Evolutionary conservation across 2,113 vertebrate genomes (phyloP).

Genomic region (Esox niger): DNA sequence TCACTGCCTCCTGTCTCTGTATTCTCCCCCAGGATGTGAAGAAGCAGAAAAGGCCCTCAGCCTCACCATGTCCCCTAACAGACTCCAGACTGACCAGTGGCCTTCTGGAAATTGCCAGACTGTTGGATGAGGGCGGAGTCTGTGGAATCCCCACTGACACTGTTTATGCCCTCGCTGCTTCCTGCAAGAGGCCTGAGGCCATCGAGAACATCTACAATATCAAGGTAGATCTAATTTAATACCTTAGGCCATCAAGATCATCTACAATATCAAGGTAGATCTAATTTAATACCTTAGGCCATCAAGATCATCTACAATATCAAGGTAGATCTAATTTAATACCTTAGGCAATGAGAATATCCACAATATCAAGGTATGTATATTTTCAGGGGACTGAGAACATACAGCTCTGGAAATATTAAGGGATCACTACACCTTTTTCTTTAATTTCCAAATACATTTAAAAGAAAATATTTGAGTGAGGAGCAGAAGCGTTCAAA

Average conservation of each 20-base stretch:
- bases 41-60: constrained; percentile 42
- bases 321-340: too few relatives aligned
- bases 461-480: too few relatives aligned
- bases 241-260: background rate
- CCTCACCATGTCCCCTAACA: constrained; percentile 66
- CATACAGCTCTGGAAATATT: too few relatives aligned
- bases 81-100: constrained; percentile 77
- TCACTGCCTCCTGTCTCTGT: background rate
- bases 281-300: constrained; percentile 53
- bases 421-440: too few relatives aligned
- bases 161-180: constrained; percentile 85
- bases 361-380: too few relatives aligned
- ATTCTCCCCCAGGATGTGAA: constrained; percentile 41
- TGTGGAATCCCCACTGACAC: constrained; percentile 88
- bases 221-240: constrained; percentile 71
- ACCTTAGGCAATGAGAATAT: background rate
- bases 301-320: constrained; percentile 46
- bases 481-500: too few relatives aligned
- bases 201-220: constrained; percentile 87
- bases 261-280: background rate
- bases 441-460: too few relatives aligned
- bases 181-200: constrained; percentile 83
- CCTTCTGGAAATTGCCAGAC: constrained; percentile 71
- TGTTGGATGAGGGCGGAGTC: constrained; percentile 74
- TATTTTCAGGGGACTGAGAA: too few relatives aligned